A percentile compares a stretch with the other conserved stretches of the same genome.
Conservation (phyloP, 2,888 invertebrate species). For the Gastrophysa polygoni region DNA sequence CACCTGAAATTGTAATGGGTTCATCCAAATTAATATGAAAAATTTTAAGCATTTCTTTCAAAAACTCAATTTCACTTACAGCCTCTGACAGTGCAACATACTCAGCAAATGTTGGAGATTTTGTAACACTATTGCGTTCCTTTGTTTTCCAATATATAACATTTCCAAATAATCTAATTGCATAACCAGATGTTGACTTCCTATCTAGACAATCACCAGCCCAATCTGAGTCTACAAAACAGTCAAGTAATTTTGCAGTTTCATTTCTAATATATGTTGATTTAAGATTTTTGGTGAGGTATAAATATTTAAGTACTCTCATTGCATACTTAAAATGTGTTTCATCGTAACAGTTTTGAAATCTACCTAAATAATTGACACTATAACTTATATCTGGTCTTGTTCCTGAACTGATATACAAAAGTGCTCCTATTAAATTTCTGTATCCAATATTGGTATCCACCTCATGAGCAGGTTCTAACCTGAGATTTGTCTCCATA, state of each 20-base stretch:
- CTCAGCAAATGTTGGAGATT: constrained; percentile 39
- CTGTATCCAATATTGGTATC: constrained; percentile 14
- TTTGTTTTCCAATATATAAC: constrained; percentile 43
- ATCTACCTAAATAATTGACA: constrained; percentile 12
- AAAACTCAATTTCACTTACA: constrained; percentile 30
- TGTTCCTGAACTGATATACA: constrained; percentile 23
- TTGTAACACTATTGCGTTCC: constrained; percentile 47
- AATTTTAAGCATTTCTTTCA: not conserved
- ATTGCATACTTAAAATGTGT: constrained; percentile 11
- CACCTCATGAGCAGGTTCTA: not conserved
- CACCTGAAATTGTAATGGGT: too few relatives aligned
- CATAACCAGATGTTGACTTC: constrained; percentile 21
- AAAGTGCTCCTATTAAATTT: constrained; percentile 22
- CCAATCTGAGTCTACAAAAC: constrained; percentile 28
- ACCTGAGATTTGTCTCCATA: not conserved
- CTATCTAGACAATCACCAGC: constrained; percentile 21
- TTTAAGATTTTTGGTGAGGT: not conserved
- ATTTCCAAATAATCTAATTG: constrained; percentile 20
- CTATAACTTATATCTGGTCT: constrained; percentile 25
- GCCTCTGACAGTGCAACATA: constrained; percentile 38
- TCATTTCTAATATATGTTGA: constrained; percentile 15
- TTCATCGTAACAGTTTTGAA: not conserved
- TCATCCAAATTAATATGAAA: too few relatives aligned
- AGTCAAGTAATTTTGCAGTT: constrained; percentile 4
- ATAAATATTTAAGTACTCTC: constrained; percentile 23